Evolutionary conservation across 1,140 invertebrate genomes (phyloP).

Genomic region (Neodiprion pinetum): DNA sequence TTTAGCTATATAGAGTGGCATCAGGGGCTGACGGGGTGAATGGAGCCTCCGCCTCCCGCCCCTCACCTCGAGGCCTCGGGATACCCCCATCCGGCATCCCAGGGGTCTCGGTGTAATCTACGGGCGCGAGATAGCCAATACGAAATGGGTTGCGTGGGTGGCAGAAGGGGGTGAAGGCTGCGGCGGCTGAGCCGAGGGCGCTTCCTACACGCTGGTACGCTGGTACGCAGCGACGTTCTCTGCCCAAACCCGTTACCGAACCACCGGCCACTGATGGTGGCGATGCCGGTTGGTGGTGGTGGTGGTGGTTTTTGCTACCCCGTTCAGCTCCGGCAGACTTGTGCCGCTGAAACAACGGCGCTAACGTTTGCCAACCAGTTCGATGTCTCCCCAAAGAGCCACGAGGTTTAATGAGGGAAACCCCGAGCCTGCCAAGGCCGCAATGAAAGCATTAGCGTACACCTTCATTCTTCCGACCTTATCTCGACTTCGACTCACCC

Average conservation of each 20-base stretch:
- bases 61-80: not conserved
- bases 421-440: not conserved
- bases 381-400: conserved; percentile 28
- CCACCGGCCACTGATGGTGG: no score
- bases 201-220: not conserved
- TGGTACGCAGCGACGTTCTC: no score
- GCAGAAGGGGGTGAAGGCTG: not conserved
- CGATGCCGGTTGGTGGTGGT: no score
- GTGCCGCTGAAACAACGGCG: conserved; percentile 35
- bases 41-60: not conserved
- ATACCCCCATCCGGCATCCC: conserved; percentile 29
- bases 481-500: no score
- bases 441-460: conserved; percentile 4
- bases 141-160: conserved; percentile 30
- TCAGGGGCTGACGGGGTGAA: conserved; percentile 17
- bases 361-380: conserved; percentile 41
- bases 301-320: not conserved
- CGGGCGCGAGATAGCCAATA: conserved; percentile 49
- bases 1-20: conserved; percentile 39
- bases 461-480: not conserved
- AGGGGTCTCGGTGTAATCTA: conserved; percentile 51
- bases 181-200: not conserved
- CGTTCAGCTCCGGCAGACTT: conserved; percentile 23
- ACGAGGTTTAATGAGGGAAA: conserved; percentile 7
- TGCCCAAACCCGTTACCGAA: no score